These are phyloP conservation scores for Ephydatia muelleri DNA, from an alignment of 37 sponge, comb jelly and placozoan species.

Conservation along the genomic window DNA sequence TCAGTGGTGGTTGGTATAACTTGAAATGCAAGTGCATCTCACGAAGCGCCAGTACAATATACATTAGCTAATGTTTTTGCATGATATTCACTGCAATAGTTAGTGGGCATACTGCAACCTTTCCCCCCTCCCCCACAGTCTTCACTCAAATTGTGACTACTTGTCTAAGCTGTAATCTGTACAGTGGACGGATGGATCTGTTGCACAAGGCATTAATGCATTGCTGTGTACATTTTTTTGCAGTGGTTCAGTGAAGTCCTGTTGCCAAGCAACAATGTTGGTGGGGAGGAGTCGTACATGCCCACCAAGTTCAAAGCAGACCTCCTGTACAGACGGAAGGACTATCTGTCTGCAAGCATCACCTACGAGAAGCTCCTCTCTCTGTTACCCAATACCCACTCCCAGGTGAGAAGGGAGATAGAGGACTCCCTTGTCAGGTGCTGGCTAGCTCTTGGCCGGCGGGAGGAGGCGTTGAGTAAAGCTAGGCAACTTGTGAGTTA, in stretches of 20 bases:
- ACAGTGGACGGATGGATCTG: no score
- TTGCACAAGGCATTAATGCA: no score
- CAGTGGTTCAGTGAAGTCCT: conserved; percentile 10
- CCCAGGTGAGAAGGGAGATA: conserved; percentile 34
- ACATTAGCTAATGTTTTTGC: no score
- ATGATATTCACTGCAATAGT: no score
- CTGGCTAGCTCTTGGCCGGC: conserved; percentile 7
- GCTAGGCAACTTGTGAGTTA: conserved; percentile 39
- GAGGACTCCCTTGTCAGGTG: conserved; percentile 44
- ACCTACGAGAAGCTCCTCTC: neutral
- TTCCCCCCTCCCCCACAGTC: no score
- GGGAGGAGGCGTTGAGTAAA: conserved; percentile 1
- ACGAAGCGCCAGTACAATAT: no score
- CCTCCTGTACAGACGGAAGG: conserved; percentile 18
- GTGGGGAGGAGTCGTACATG: conserved; percentile 15
- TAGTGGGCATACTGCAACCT: no score
- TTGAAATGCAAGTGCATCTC: no score
- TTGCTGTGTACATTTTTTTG: no score
- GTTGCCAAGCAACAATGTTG: neutral
- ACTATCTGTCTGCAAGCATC: neutral
- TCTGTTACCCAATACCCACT: conserved; percentile 12
- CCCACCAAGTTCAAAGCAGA: conserved; percentile 52
- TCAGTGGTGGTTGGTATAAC: no score
- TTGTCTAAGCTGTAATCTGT: no score
- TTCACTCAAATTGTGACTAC: no score